Percentiles rank a stretch among this genome's conserved stretches.
Conservation (phyloP, 2,797 vertebrate genomes). For the Sebastes taczanowskii region DNA sequence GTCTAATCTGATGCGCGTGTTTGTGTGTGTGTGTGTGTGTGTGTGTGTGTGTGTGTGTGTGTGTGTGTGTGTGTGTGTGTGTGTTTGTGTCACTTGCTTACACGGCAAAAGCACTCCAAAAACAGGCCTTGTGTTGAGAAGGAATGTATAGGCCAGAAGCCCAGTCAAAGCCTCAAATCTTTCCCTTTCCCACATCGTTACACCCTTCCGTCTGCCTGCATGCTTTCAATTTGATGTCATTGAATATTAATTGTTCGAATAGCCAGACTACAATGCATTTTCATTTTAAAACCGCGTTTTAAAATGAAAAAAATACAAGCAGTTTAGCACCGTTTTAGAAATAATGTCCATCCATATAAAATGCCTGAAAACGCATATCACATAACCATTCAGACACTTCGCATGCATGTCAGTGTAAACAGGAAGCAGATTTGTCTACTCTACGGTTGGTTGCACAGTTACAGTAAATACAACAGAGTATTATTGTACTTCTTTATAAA, state of each 20-base stretch:
- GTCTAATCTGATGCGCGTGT: constrained; percentile 52
- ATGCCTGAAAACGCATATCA: neutral
- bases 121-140: constrained; percentile 25
- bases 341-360: neutral
- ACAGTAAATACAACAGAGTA: too few relatives aligned
- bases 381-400: neutral
- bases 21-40: constrained; percentile 38
- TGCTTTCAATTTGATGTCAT: constrained; percentile 53
- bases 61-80: constrained; percentile 48
- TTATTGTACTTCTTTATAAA: too few relatives aligned
- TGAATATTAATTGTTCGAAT: constrained; percentile 66
- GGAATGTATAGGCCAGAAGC: constrained; percentile 55
- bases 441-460: too few relatives aligned
- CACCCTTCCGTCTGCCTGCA: constrained; percentile 23
- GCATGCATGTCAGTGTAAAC: neutral
- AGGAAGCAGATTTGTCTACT: neutral
- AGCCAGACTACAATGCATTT: constrained; percentile 9
- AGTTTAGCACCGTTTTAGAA: neutral
- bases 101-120: constrained; percentile 13
- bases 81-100: constrained; percentile 55
- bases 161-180: constrained; percentile 45
- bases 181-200: constrained; percentile 20
- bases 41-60: constrained; percentile 42
- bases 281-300: neutral
- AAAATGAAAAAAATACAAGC: neutral